Evolutionary conservation across 2,888 invertebrate genomes (phyloP), one percentile per base, ranked within the genome.

Genomic region (Patella ulyssiponensis): DNA sequence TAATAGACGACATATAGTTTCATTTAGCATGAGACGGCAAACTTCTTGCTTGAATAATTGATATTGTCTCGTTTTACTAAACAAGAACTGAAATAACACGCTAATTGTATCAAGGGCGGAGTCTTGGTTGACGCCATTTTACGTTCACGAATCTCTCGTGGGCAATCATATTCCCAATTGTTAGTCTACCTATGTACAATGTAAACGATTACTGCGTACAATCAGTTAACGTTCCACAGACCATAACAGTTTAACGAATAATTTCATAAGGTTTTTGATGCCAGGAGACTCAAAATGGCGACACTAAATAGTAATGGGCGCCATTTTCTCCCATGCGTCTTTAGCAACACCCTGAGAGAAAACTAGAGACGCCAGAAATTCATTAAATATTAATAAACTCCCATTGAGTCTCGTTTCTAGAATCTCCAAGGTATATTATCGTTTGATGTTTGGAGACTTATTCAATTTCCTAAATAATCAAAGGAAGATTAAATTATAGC

Each of bases 341-440:
- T 64, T 20, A 23, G 64, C 20, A 64, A 64, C 23, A 64, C 64
- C 64, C 64, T 23, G 64, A 3, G 64, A 64, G 64, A 64, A 64
- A 23, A 23, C 20, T 23, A 20, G 64, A 64, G 64, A 64, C 64
- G 64, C 64, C 64, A 64, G 64, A 64, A 64, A 64, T 64, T 64
- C 64, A 64, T 64, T 64, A 64, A 64, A 64, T 64, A 64, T 64
- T 64, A 64, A 64, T 64, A 64, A 64, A 64, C 64, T 64, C 64
- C 64, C 23, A 64, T 64, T 23, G 64, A 23, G 64, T 64, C 64
- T 20, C 64, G 20, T 20, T 64, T 64, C 20, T 64, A 23, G 64
- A 64, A 64, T 64, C 64, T 64, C 64, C 23, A 23, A 64, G 64
- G 64, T 64, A 64, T 64, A 64, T 64, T 64, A 64, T 20, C 64